A percentile compares a stretch with the other conserved stretches of the same genome.
Evolutionary conservation across 2,797 vertebrate genomes (phyloP).

Genomic region (Zalophus californianus): DNA sequence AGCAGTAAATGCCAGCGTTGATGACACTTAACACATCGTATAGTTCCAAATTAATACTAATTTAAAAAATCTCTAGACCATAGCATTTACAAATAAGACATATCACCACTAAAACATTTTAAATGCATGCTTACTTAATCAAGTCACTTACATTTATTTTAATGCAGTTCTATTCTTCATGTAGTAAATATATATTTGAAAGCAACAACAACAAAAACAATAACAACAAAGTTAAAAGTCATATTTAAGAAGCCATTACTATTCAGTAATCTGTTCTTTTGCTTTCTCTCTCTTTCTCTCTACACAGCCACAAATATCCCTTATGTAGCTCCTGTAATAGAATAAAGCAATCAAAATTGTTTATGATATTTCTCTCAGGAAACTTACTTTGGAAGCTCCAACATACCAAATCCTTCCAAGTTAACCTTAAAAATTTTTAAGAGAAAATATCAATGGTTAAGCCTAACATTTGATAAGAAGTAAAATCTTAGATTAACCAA

Average conservation of each 20-base stretch:
- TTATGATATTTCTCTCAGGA: background rate
- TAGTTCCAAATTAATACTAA: background rate
- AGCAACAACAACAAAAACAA: background rate
- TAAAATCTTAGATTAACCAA: background rate
- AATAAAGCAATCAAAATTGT: background rate
- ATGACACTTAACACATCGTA: background rate
- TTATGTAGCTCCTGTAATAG: background rate
- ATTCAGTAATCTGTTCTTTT: background rate
- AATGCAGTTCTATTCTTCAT: background rate
- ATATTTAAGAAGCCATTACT: background rate
- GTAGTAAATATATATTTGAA: background rate
- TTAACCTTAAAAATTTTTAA: background rate
- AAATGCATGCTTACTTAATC: background rate
- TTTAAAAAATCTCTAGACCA: background rate
- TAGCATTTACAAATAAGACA: background rate
- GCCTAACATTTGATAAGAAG: background rate
- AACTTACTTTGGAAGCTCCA: background rate
- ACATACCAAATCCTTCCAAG: background rate
- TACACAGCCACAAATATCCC: background rate
- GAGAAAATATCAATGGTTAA: background rate
- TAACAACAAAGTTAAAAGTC: background rate
- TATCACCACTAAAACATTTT: background rate
- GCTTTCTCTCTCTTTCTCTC: background rate
- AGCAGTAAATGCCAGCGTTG: background rate
- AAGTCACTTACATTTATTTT: background rate